A percentile compares a stretch with the other conserved stretches of the same genome.
phyloP scores from a whole-genome alignment of 1,140 invertebrate genomes.

The Cydia amplana region DNA sequence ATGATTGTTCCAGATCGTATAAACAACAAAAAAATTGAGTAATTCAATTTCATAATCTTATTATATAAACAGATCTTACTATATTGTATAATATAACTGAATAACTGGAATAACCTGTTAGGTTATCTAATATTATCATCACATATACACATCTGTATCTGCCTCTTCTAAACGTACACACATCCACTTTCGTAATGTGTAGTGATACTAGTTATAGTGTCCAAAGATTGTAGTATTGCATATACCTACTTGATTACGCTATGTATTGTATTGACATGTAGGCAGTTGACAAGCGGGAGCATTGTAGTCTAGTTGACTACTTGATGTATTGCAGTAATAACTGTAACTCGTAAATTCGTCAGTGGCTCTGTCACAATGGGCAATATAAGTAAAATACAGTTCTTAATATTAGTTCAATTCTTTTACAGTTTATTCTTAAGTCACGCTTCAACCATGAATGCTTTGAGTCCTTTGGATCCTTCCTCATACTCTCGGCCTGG shows the following conservation, averaged over 20 bases:
- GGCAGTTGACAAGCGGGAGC: not conserved
- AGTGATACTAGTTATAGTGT: not conserved
- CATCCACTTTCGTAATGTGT: not conserved
- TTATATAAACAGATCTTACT: not conserved
- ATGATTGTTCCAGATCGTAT: not conserved
- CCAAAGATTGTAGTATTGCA: not conserved
- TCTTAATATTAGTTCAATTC: not conserved
- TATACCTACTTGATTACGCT: not conserved
- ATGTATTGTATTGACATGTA: conserved; percentile 11
- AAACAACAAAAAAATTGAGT: not conserved
- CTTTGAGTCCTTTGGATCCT: conserved; percentile 69
- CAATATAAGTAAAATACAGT: conserved; percentile 2
- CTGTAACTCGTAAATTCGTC: not conserved
- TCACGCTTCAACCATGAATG: conserved; percentile 59
- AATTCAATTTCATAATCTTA: not conserved
- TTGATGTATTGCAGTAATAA: conserved; percentile 5
- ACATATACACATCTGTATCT: conserved; percentile 7
- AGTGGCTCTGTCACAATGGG: not conserved
- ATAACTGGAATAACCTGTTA: not conserved
- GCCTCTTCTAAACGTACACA: not conserved
- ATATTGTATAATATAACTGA: not conserved
- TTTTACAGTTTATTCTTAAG: conserved; percentile 47
- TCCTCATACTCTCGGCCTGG: conserved; percentile 71
- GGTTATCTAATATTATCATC: not conserved
- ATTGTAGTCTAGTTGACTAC: not conserved